A percentile compares a stretch with the other conserved stretches of the same genome.
Conservation (phyloP, 2,113 vertebrate genomes). For the Galemys pyrenaicus region DNA sequence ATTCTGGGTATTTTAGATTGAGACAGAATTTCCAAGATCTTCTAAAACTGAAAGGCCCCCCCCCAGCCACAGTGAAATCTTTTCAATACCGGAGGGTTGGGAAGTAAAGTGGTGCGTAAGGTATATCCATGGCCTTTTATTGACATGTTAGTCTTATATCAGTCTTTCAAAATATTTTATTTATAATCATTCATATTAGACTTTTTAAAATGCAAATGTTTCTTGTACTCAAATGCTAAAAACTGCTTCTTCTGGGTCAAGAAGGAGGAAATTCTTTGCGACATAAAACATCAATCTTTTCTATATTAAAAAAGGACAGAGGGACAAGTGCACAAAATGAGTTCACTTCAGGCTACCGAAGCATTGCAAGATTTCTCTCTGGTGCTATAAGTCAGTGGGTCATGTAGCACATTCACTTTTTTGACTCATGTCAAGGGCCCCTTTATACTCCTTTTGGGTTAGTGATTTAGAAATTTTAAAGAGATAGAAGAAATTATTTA, state of each 20-base stretch:
- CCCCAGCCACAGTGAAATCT: background rate
- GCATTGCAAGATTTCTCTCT: slow-evolving; percentile 47
- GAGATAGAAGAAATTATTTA: slow-evolving; percentile 26
- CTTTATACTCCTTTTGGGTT: slow-evolving; percentile 7
- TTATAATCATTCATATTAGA: background rate
- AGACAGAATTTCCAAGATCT: slow-evolving; percentile 4
- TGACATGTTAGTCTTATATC: slow-evolving; percentile 14
- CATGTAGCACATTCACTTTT: slow-evolving; percentile 13
- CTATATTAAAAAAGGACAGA: background rate
- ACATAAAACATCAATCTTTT: slow-evolving; percentile 44
- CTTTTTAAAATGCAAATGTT: background rate
- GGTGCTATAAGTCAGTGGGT: slow-evolving; percentile 39
- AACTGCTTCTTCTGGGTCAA: slow-evolving; percentile 33
- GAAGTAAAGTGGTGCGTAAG: background rate
- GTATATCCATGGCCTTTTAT: background rate
- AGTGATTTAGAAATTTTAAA: slow-evolving; percentile 61
- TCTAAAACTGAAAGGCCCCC: background rate
- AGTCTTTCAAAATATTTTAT: background rate
- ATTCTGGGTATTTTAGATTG: slow-evolving; percentile 20
- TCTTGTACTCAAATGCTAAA: slow-evolving; percentile 29
- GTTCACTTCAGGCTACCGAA: slow-evolving; percentile 38
- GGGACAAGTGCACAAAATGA: background rate
- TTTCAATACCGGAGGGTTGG: background rate
- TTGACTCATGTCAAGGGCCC: slow-evolving; percentile 1
- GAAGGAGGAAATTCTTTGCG: slow-evolving; percentile 46